Percentiles rank a stretch among this genome's conserved stretches.
phyloP scores from a whole-genome alignment of 2,888 invertebrate species.

The Copidosoma aretas region DNA sequence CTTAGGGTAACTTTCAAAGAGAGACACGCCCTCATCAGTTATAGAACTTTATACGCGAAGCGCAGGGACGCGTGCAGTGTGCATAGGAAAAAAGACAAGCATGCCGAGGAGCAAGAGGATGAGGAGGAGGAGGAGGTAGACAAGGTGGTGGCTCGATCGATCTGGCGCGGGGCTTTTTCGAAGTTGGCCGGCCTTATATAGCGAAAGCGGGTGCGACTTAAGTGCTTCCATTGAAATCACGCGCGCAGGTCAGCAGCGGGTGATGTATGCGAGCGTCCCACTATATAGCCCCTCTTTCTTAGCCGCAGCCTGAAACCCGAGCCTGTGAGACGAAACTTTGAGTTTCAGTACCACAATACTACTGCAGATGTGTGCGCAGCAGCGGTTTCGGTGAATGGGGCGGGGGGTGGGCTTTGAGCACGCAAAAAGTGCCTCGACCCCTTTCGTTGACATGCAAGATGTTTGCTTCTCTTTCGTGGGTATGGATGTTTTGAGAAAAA shows the following conservation, averaged over 20 bases:
- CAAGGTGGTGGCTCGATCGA: constrained; percentile 5
- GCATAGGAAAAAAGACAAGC: neutral
- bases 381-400: neutral
- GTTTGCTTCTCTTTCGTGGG: neutral
- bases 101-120: neutral
- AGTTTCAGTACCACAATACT: constrained; percentile 7
- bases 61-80: neutral
- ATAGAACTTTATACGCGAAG: neutral
- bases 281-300: neutral
- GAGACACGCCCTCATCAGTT: too few species aligned
- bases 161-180: too few species aligned
- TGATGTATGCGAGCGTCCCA: constrained; percentile 21
- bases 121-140: neutral
- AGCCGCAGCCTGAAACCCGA: neutral
- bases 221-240: constrained; percentile 46
- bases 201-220: constrained; percentile 23
- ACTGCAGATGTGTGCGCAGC: neutral
- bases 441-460: neutral
- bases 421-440: neutral
- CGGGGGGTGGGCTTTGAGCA: neutral
- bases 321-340: constrained; percentile 10
- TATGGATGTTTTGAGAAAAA: too few species aligned
- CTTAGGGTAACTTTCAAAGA: too few species aligned
- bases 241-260: constrained; percentile 28
- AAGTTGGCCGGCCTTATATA: constrained; percentile 31